Conservation (phyloP, 2,888 invertebrate genomes). For the Melinopterus prodromus region DNA sequence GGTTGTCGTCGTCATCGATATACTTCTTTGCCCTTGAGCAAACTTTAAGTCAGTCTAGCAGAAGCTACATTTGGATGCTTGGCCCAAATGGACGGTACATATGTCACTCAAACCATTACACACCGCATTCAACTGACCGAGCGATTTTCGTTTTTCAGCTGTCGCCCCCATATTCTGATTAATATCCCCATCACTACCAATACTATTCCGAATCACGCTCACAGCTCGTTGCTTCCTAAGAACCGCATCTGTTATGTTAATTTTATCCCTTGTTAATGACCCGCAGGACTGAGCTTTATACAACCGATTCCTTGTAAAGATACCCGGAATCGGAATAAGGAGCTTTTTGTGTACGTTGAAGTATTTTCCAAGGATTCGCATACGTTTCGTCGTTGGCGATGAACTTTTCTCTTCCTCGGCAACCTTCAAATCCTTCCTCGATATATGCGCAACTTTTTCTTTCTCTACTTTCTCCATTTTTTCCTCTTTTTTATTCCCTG, state of each 20-base stretch:
- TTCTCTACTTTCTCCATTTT: neutral
- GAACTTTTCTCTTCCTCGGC: constrained; percentile 45
- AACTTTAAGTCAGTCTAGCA: constrained; percentile 58
- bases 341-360: constrained; percentile 73
- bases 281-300: constrained; percentile 73
- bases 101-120: constrained; percentile 63
- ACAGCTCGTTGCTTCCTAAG: constrained; percentile 59
- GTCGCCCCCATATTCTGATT: constrained; percentile 62
- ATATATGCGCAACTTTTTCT: constrained; percentile 51
- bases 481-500: constrained; percentile 48
- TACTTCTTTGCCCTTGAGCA: constrained; percentile 11
- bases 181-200: constrained; percentile 62
- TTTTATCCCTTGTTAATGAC: constrained; percentile 65
- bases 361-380: constrained; percentile 71
- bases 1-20: constrained; percentile 28
- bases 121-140: constrained; percentile 58
- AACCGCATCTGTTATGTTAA: constrained; percentile 57
- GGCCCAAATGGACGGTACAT: constrained; percentile 65
- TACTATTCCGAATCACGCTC: constrained; percentile 57
- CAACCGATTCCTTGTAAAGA: constrained; percentile 63
- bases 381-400: constrained; percentile 62
- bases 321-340: constrained; percentile 68
- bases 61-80: constrained; percentile 67
- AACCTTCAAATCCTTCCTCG: constrained; percentile 42
- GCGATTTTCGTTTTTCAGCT: constrained; percentile 37